Evolutionary conservation across 2,797 vertebrate genomes (phyloP).

Genomic region (Esox masquinongy): DNA sequence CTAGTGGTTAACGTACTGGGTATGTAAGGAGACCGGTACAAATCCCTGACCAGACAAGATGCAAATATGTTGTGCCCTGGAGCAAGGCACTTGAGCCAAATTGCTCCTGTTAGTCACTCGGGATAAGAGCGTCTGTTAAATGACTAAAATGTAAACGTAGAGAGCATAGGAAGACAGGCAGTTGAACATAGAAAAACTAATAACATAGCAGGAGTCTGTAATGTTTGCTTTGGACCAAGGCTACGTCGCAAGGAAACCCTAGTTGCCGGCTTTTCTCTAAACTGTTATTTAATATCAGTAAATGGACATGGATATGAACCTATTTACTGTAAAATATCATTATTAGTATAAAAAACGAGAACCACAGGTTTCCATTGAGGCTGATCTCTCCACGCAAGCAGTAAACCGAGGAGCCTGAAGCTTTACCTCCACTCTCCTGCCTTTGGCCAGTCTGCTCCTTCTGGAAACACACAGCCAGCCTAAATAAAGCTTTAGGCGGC

Average conservation of each 20-base stretch:
- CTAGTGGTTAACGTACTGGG: too few species aligned
- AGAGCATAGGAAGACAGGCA: not conserved
- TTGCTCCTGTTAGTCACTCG: too few species aligned
- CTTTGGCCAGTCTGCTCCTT: not conserved
- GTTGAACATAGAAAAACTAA: constrained; percentile 22
- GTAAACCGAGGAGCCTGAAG: constrained; percentile 57
- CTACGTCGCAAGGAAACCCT: constrained; percentile 55
- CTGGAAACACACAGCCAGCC: constrained; percentile 37
- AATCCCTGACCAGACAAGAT: too few species aligned
- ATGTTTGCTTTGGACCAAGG: constrained; percentile 43
- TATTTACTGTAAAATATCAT: constrained; percentile 48
- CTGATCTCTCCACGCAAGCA: constrained; percentile 59
- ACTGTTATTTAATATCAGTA: constrained; percentile 55
- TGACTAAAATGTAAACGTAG: too few species aligned
- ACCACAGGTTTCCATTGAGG: constrained; percentile 66
- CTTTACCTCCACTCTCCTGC: constrained; percentile 19
- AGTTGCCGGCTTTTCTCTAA: constrained; percentile 49
- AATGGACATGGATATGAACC: constrained; percentile 37
- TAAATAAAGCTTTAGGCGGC: constrained; percentile 47
- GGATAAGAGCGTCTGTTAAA: too few species aligned
- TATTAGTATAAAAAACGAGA: constrained; percentile 38
- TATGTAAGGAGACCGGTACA: too few species aligned
- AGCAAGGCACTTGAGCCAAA: too few species aligned
- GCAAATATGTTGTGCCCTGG: too few species aligned
- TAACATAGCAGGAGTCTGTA: constrained; percentile 49